These are phyloP conservation scores for Poeciliopsis presidionis DNA, from an alignment of 2,797 vertebrate species.

Conservation along the genomic window DNA sequence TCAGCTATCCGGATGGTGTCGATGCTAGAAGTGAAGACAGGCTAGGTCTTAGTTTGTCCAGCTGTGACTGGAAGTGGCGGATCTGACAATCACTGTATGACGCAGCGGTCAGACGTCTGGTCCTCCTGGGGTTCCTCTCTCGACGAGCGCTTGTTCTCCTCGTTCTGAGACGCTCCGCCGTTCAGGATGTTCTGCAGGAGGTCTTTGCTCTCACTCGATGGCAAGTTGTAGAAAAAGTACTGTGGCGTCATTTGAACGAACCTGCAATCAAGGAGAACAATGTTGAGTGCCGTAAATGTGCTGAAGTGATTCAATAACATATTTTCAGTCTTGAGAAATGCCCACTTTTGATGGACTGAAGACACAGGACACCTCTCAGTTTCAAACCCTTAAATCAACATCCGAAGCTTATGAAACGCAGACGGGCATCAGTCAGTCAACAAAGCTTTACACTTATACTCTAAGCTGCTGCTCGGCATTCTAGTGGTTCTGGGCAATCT, in stretches of 20 bases:
- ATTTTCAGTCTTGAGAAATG: slow-evolving; percentile 5
- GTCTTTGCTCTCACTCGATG: slow-evolving; percentile 90
- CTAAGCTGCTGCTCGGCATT: slow-evolving; percentile 60
- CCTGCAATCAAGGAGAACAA: slow-evolving; percentile 62
- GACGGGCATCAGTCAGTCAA: slow-evolving; percentile 39
- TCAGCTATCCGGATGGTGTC: slow-evolving; percentile 7
- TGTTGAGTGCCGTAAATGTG: not conserved
- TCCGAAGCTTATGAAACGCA: slow-evolving; percentile 21
- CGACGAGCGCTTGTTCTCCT: slow-evolving; percentile 52
- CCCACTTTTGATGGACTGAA: not conserved
- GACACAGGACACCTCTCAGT: slow-evolving; percentile 1
- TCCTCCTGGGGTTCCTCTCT: slow-evolving; percentile 37
- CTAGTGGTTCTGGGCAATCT: slow-evolving; percentile 47
- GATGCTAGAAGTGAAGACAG: not conserved
- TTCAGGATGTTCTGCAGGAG: slow-evolving; percentile 84
- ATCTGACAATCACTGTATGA: slow-evolving; percentile 61
- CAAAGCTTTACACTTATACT: slow-evolving; percentile 43
- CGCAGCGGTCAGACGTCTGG: slow-evolving; percentile 60
- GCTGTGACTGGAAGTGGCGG: not conserved
- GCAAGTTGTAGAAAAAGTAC: slow-evolving; percentile 94
- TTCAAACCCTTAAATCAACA: slow-evolving; percentile 17
- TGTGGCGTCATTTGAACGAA: slow-evolving; percentile 88
- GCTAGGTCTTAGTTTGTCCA: not conserved
- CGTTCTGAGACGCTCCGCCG: slow-evolving; percentile 38
- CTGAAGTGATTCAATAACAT: not conserved